Evolutionary conservation across 2,888 invertebrate genomes (phyloP).

Genomic region (Hydropsyche betteni): DNA sequence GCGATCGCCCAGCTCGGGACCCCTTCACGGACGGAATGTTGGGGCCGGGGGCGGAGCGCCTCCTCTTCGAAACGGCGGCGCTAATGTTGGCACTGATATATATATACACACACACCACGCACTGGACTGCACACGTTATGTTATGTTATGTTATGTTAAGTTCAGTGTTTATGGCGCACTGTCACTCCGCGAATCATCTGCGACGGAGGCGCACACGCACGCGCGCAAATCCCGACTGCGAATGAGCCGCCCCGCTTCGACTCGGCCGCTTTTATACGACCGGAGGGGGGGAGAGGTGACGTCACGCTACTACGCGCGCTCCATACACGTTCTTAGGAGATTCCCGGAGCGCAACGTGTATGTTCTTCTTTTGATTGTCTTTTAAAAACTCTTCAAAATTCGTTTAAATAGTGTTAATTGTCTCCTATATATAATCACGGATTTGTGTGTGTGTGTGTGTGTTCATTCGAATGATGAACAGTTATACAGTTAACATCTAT

Average conservation of each 20-base stretch:
- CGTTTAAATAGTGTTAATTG: too few species aligned
- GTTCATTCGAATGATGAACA: too few species aligned
- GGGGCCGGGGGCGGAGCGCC: background rate
- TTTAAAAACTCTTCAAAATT: too few species aligned
- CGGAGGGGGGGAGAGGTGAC: slow-evolving; percentile 39
- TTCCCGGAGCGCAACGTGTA: background rate
- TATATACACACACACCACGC: slow-evolving; percentile 23
- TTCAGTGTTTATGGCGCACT: slow-evolving; percentile 42
- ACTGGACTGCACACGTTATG: slow-evolving; percentile 31
- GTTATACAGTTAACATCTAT: too few species aligned
- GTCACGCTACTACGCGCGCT: slow-evolving; percentile 38
- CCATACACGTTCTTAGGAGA: slow-evolving; percentile 6
- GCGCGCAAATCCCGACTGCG: background rate
- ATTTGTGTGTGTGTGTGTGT: too few species aligned
- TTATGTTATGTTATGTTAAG: slow-evolving; percentile 40
- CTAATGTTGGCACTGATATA: background rate
- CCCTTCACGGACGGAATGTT: slow-evolving; percentile 52
- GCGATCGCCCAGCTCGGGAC: slow-evolving; percentile 49
- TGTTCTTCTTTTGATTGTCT: too few species aligned
- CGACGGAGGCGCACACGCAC: slow-evolving; percentile 50
- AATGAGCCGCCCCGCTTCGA: background rate
- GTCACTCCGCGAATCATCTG: slow-evolving; percentile 53
- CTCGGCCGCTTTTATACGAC: background rate
- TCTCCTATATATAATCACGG: too few species aligned
- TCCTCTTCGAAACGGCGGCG: too few species aligned